phyloP scores from a whole-genome alignment of 2,113 vertebrate genomes.

The Pluvialis apricaria region DNA sequence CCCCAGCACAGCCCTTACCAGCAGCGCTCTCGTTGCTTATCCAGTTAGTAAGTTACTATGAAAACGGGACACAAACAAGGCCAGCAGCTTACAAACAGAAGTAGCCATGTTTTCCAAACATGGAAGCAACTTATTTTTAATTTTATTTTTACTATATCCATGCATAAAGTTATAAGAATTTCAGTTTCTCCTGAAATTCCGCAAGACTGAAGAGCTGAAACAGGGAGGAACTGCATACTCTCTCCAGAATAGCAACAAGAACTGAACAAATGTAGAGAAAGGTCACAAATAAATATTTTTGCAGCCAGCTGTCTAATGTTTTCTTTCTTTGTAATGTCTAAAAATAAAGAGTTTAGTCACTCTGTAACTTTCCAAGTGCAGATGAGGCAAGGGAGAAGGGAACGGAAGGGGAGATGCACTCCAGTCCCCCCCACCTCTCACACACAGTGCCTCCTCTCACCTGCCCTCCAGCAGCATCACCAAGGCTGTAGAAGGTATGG shows the following conservation, averaged over 20 bases:
- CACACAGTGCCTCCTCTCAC: neutral
- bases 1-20: neutral
- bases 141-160: neutral
- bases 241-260: slow-evolving; percentile 25
- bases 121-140: neutral
- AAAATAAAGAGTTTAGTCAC: slow-evolving; percentile 50
- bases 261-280: slow-evolving; percentile 15
- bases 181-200: neutral
- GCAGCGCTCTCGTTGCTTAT: neutral
- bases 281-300: slow-evolving; percentile 57
- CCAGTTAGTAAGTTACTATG: neutral
- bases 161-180: neutral
- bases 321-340: slow-evolving; percentile 47
- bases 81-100: neutral
- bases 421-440: neutral
- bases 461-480: neutral
- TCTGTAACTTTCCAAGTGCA: slow-evolving; percentile 20
- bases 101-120: neutral
- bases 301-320: slow-evolving; percentile 29
- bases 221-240: neutral
- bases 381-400: neutral
- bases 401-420: neutral
- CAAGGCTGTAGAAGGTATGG: neutral
- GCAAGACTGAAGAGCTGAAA: neutral
- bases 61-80: neutral